These are phyloP conservation scores for Caerostris darwini DNA, from an alignment of 1,140 invertebrate genomes.

Conservation along the genomic window DNA sequence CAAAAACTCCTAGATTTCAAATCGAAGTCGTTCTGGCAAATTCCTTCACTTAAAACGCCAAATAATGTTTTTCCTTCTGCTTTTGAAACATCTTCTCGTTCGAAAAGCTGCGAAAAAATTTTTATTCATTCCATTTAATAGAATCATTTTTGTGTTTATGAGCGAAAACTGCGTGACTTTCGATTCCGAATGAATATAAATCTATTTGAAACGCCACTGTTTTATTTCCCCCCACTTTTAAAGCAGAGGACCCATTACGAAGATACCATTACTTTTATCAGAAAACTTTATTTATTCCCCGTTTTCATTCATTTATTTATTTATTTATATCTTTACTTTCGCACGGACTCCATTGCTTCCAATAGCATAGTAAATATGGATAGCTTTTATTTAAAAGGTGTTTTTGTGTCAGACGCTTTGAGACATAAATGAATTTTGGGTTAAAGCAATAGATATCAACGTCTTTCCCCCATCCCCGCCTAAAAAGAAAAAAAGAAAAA, in stretches of 20 bases:
- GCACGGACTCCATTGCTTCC: not conserved
- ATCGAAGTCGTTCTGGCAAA: not conserved
- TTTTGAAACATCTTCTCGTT: not conserved
- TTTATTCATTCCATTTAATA: not conserved
- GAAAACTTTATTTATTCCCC: not conserved
- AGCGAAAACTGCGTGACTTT: not conserved
- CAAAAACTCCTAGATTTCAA: not conserved
- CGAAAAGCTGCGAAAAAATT: not conserved
- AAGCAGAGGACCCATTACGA: not conserved
- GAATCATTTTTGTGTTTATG: conserved; percentile 2
- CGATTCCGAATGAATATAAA: not conserved
- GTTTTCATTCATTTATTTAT: not conserved
- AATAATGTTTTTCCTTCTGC: not conserved
- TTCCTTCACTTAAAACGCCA: not conserved
- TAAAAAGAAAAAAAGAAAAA: no score
- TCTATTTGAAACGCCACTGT: not conserved
- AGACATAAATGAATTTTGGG: no score
- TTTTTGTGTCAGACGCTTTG: no score
- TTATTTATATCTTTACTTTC: not conserved
- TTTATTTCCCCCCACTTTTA: not conserved
- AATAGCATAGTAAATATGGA: not conserved
- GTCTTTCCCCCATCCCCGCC: no score
- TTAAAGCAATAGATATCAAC: no score
- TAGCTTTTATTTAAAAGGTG: not conserved
- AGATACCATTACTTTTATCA: not conserved